Conservation (phyloP, 2,113 vertebrate species). For the Platysternon megacephalum region DNA sequence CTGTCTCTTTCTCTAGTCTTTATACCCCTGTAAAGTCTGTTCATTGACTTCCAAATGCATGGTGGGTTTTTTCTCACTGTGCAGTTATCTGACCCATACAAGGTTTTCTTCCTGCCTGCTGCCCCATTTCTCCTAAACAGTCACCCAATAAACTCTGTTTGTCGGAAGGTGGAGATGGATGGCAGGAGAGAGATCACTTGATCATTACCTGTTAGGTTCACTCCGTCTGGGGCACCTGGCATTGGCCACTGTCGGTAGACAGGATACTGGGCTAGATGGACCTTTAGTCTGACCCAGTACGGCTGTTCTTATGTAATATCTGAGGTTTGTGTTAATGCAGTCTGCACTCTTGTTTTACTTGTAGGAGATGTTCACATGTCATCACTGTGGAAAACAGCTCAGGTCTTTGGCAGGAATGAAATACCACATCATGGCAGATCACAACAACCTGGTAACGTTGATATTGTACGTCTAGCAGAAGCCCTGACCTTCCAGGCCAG, state of each 20-base stretch:
- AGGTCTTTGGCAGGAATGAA: slow-evolving; percentile 95
- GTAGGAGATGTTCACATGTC: slow-evolving; percentile 90
- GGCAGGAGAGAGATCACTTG: too few species aligned
- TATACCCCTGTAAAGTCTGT: neutral
- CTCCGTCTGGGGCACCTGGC: too few species aligned
- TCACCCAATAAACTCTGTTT: too few species aligned
- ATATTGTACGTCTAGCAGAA: neutral
- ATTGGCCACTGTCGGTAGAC: too few species aligned
- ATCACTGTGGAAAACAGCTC: slow-evolving; percentile 93
- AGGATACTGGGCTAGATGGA: too few species aligned
- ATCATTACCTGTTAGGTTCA: too few species aligned
- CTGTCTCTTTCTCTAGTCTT: neutral
- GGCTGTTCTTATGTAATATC: too few species aligned
- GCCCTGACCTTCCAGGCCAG: neutral
- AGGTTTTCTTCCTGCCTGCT: neutral
- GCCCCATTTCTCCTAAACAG: neutral
- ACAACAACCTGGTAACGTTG: slow-evolving; percentile 88
- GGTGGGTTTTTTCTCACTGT: neutral
- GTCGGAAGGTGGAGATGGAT: too few species aligned
- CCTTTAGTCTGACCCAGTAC: too few species aligned
- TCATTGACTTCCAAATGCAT: neutral
- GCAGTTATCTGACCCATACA: neutral
- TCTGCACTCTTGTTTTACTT: slow-evolving; percentile 11
- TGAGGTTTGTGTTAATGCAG: neutral
- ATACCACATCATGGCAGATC: slow-evolving; percentile 97